These are phyloP conservation scores for Mactromeris polynyma DNA, from an alignment of 2,888 invertebrate genomes.

Conservation along the genomic window DNA sequence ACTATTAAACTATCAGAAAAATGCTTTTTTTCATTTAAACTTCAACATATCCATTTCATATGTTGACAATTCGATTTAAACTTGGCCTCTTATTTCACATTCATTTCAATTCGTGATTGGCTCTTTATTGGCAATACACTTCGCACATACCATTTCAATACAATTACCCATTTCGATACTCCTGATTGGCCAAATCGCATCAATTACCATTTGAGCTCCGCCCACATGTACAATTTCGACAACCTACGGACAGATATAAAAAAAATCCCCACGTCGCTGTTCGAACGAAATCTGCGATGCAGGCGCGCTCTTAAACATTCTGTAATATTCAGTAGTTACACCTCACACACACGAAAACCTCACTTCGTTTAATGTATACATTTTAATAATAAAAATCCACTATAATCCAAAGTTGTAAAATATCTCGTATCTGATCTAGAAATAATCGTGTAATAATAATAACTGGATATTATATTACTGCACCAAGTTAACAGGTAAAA, in stretches of 20 bases:
- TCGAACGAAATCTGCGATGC: background rate
- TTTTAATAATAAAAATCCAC: slow-evolving; percentile 15
- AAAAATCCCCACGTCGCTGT: background rate
- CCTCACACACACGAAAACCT: background rate
- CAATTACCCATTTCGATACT: slow-evolving; percentile 26
- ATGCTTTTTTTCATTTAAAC: slow-evolving; percentile 22
- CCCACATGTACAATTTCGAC: slow-evolving; percentile 30
- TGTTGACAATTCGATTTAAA: slow-evolving; percentile 44
- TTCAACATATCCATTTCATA: slow-evolving; percentile 44
- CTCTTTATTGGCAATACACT: slow-evolving; percentile 21
- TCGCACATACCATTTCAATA: slow-evolving; percentile 43
- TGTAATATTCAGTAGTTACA: background rate
- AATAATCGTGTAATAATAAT: background rate
- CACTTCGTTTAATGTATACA: background rate
- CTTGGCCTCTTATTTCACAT: slow-evolving; percentile 51
- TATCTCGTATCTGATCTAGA: background rate
- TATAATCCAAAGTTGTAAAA: background rate
- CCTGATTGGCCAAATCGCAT: slow-evolving; percentile 45
- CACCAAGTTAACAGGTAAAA: background rate
- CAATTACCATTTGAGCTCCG: slow-evolving; percentile 47
- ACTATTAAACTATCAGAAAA: slow-evolving; percentile 24
- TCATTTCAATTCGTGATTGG: slow-evolving; percentile 52
- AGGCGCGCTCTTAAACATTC: slow-evolving; percentile 1
- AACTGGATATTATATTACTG: background rate
- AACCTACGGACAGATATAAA: slow-evolving; percentile 36